A percentile compares a stretch with the other conserved stretches of the same genome.
phyloP scores from a whole-genome alignment of 2,113 vertebrate species.

The Craseonycteris thonglongyai region DNA sequence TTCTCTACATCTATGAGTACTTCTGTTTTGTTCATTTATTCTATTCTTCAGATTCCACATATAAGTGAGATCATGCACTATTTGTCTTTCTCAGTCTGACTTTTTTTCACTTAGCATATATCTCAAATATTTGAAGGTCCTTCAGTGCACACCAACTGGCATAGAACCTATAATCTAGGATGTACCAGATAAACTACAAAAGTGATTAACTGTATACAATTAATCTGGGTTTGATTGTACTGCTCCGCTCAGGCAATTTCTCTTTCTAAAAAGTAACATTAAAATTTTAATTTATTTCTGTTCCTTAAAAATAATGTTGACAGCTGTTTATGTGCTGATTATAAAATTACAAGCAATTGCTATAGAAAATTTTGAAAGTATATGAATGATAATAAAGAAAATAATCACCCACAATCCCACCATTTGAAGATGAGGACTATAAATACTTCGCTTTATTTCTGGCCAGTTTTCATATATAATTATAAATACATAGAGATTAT shows the following conservation, averaged over 20 bases:
- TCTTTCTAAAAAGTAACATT: neutral
- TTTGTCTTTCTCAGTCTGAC: no score
- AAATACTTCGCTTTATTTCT: neutral
- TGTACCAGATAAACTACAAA: neutral
- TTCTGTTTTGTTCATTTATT: no score
- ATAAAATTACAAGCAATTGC: neutral
- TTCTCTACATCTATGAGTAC: no score
- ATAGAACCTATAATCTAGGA: neutral
- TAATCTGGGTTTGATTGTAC: neutral
- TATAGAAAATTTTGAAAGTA: neutral
- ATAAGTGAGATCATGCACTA: no score
- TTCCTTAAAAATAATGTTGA: neutral
- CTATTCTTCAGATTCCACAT: no score
- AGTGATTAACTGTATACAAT: neutral
- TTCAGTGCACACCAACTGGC: neutral
- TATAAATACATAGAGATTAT: neutral
- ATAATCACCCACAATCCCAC: neutral
- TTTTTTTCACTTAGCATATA: neutral
- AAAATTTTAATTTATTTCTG: neutral
- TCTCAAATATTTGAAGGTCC: neutral
- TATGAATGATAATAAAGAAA: neutral
- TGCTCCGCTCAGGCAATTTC: neutral
- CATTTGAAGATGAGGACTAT: neutral
- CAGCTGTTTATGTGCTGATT: neutral
- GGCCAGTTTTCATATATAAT: neutral